Percentiles rank a stretch among this genome's conserved stretches.
These are phyloP conservation scores for Montipora capricornis DNA, from an alignment of 64 coral and sea anemone genomes.

Conservation along the genomic window DNA sequence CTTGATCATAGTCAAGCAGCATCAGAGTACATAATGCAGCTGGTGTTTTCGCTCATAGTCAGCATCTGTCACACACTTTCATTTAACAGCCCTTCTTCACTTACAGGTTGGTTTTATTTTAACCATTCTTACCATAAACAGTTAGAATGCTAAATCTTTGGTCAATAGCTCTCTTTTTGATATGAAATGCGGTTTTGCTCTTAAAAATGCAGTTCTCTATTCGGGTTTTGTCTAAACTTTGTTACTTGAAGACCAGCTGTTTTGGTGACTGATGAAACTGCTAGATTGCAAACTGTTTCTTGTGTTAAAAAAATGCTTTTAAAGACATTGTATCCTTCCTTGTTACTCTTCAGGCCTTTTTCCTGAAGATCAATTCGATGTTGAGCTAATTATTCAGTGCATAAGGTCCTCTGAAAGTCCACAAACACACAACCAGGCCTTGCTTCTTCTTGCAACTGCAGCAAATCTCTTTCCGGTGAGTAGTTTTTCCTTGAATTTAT, in stretches of 20 bases:
- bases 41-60: conserved; percentile 75
- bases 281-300: too few species aligned
- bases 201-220: too few species aligned
- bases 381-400: conserved; percentile 95
- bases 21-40: conserved; percentile 86
- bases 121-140: too few species aligned
- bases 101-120: conserved; percentile 33
- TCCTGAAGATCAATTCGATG: conserved; percentile 92
- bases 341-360: conserved; percentile 66
- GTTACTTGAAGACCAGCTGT: too few species aligned
- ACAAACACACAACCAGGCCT: conserved; percentile 94
- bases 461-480: conserved; percentile 94
- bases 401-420: conserved; percentile 98
- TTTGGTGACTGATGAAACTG: too few species aligned
- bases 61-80: conserved; percentile 73
- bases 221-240: too few species aligned
- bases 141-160: too few species aligned
- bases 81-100: conserved; percentile 37
- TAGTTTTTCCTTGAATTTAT: background rate
- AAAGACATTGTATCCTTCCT: background rate
- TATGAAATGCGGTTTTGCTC: too few species aligned
- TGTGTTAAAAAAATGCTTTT: too few species aligned
- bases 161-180: too few species aligned
- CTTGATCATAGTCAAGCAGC: conserved; percentile 61
- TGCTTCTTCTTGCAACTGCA: conserved; percentile 79